Evolutionary conservation across 2,797 vertebrate species (phyloP).

Genomic region (Decapterus maruadsi): DNA sequence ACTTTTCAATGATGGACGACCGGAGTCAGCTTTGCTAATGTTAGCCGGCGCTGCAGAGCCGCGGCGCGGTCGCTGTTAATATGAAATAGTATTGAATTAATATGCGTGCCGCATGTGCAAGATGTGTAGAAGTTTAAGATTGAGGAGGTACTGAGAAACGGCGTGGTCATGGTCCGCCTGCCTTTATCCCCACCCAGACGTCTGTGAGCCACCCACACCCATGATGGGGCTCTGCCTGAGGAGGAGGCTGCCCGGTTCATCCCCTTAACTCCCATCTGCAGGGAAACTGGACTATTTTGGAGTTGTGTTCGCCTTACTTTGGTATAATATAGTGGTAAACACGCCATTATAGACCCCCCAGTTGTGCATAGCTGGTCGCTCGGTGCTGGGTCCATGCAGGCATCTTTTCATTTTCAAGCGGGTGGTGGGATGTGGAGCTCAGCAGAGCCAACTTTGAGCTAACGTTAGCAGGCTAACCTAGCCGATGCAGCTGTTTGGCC

Average conservation of each 20-base stretch:
- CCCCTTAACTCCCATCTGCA: conserved; percentile 28
- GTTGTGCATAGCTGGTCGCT: neutral
- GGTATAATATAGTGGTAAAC: too few species aligned
- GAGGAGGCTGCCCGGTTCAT: conserved; percentile 44
- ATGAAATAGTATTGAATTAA: neutral
- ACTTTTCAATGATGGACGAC: conserved; percentile 83
- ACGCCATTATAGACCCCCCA: fast-evolving
- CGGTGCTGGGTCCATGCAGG: conserved; percentile 22
- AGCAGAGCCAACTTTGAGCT: conserved; percentile 78
- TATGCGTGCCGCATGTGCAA: neutral
- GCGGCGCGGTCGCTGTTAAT: neutral
- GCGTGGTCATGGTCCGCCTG: conserved; percentile 66
- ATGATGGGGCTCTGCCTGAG: conserved; percentile 59
- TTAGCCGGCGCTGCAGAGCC: conserved; percentile 63
- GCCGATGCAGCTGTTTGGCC: conserved; percentile 72
- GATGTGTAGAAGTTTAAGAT: neutral
- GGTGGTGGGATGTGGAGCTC: conserved; percentile 38
- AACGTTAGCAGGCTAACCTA: conserved; percentile 70
- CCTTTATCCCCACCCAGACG: conserved; percentile 72
- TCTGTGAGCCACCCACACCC: conserved; percentile 77
- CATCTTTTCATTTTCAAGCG: conserved; percentile 40
- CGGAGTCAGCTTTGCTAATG: conserved; percentile 60
- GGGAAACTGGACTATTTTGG: fast-evolving
- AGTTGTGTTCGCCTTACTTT: fast-evolving
- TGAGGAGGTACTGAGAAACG: neutral